Percentiles rank a stretch among this genome's conserved stretches.
These are phyloP conservation scores for Thripadectes ignobilis DNA, from an alignment of 2,797 vertebrate species.

Conservation along the genomic window DNA sequence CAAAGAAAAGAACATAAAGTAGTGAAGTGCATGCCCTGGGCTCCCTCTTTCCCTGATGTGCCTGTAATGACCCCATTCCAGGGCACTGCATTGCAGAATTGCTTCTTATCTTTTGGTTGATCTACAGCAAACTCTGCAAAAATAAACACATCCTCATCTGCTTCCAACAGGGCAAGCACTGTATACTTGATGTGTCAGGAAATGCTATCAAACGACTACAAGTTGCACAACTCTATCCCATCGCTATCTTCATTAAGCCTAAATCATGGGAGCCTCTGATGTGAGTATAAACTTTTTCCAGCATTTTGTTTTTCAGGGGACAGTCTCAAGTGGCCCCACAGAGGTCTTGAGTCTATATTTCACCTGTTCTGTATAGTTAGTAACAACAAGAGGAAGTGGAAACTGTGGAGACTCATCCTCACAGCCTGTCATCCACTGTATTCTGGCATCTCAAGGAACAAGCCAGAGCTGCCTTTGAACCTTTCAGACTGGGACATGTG, in stretches of 20 bases:
- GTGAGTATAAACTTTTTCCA: slow-evolving; percentile 80
- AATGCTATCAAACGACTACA: slow-evolving; percentile 98
- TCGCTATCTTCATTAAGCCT: slow-evolving; percentile 98
- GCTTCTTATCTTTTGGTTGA: neutral
- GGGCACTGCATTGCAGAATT: accelerated
- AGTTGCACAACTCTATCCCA: slow-evolving; percentile 97
- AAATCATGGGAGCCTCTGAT: slow-evolving; percentile 93
- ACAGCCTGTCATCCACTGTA: neutral
- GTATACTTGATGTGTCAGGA: slow-evolving; percentile 97
- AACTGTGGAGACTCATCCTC: neutral
- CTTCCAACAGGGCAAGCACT: slow-evolving; percentile 92
- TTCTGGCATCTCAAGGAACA: neutral
- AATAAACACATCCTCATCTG: slow-evolving; percentile 14
- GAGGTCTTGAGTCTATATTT: neutral
- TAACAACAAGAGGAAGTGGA: neutral
- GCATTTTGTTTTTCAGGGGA: neutral
- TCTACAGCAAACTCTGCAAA: neutral
- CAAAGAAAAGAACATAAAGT: neutral
- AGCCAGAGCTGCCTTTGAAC: neutral
- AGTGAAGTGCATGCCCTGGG: accelerated
- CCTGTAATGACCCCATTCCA: neutral
- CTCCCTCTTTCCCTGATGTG: neutral
- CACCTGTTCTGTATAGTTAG: neutral
- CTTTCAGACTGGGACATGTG: neutral
- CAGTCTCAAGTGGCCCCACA: neutral